A percentile compares a stretch with the other conserved stretches of the same genome.
phyloP scores from a whole-genome alignment of 2,113 vertebrate genomes.

The Ibidorhyncha struthersii region DNA sequence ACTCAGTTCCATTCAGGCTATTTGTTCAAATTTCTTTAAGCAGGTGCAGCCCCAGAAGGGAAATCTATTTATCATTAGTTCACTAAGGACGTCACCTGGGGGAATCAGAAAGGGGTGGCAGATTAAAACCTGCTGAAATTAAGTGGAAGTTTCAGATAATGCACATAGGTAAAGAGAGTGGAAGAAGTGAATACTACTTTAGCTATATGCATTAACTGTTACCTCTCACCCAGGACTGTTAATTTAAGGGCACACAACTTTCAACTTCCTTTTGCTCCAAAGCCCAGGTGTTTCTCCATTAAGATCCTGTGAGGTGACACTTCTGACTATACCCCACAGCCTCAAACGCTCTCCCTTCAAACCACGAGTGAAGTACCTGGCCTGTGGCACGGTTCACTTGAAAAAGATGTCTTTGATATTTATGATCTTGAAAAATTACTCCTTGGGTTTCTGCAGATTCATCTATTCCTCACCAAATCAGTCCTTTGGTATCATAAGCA shows the following conservation, averaged over 20 bases:
- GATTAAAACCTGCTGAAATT: neutral
- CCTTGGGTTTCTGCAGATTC: neutral
- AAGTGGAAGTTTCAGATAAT: neutral
- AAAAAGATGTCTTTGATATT: neutral
- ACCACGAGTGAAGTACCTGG: neutral
- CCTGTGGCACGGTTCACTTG: neutral
- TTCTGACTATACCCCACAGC: neutral
- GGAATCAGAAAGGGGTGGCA: neutral
- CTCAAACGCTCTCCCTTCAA: neutral
- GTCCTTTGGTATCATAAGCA: neutral
- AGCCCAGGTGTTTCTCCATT: neutral
- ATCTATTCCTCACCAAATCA: neutral
- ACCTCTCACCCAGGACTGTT: neutral
- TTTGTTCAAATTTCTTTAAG: neutral
- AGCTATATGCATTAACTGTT: neutral
- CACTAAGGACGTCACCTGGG: neutral
- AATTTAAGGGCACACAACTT: neutral
- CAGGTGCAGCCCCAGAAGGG: neutral
- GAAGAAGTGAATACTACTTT: neutral
- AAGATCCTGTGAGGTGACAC: neutral
- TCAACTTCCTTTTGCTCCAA: neutral
- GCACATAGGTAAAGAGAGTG: accelerated
- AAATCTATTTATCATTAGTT: neutral
- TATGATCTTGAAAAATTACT: neutral
- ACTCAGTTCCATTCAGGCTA: neutral